Conservation (phyloP, 1,140 invertebrate genomes). For the Polypedilum pembai region DNA sequence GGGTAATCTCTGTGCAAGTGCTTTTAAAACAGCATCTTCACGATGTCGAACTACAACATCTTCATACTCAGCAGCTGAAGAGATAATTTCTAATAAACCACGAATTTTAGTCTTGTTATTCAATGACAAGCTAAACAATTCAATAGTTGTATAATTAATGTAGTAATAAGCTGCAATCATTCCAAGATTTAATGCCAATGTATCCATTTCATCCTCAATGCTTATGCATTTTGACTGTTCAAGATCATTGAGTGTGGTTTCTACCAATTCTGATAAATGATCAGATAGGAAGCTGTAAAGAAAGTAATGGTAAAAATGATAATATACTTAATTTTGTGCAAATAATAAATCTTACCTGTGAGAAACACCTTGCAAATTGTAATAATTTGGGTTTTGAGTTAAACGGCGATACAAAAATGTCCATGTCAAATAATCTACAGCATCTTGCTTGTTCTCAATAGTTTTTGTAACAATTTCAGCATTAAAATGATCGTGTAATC, state of each 20-base stretch:
- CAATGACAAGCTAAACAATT: slow-evolving; percentile 93
- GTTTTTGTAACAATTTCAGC: slow-evolving; percentile 99
- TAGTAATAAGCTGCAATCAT: slow-evolving; percentile 99
- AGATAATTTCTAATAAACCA: slow-evolving; percentile 95
- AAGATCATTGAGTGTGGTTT: slow-evolving; percentile 89
- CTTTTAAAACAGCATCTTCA: slow-evolving; percentile 83
- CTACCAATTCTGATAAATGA: slow-evolving; percentile 96
- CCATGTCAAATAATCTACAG: slow-evolving; percentile 99
- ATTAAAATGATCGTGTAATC: slow-evolving; percentile 98
- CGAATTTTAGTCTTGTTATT: slow-evolving; percentile 97
- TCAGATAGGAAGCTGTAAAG: slow-evolving; percentile 80
- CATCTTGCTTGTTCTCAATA: slow-evolving; percentile 99
- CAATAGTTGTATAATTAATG: slow-evolving; percentile 99
- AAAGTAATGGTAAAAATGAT: too few species aligned
- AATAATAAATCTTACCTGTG: slow-evolving; percentile 53
- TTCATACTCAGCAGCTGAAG: slow-evolving; percentile 94
- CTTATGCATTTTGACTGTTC: slow-evolving; percentile 98
- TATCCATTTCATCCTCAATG: slow-evolving; percentile 97
- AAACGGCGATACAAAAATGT: slow-evolving; percentile 95
- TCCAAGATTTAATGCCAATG: slow-evolving; percentile 90
- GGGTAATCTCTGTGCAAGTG: slow-evolving; percentile 68
- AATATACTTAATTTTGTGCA: too few species aligned
- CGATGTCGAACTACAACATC: slow-evolving; percentile 88
- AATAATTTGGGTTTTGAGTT: slow-evolving; percentile 99
- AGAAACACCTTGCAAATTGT: slow-evolving; percentile 93